Evolutionary conservation across 92 coral and sea anemone species (phyloP), one percentile per base, ranked within the genome.

Genomic region (Zoanthus sansibaricus): DNA sequence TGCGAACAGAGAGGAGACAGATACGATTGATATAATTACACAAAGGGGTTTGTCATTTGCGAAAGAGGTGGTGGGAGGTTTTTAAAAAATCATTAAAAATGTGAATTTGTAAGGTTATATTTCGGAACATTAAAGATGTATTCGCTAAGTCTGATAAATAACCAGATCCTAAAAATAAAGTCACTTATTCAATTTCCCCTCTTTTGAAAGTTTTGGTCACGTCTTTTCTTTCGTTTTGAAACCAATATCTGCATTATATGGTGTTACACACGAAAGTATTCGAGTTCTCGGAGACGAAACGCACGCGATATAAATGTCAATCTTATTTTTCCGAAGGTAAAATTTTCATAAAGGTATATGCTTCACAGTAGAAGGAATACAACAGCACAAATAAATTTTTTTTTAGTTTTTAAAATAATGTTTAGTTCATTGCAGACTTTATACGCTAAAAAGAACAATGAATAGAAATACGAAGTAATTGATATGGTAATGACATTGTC

Each of bases 211-310:
- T 11, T 17, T 45, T 6, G 66, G 56, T 59, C 32, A 56, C 55
- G 12, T 58, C 75, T 7, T 33, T n/a, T 59, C 1, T 62, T 17
- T 8, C 20, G 6, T 62, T 6, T 20, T 21, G 61, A 80, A 80
- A 80, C 44, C 2, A 49, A 47, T 64, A 45, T 17, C 21, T 7
- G 56, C 9, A 55, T 21, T 32, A 58, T 32, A 25, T 11, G 7
- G 11, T 0, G 16, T 64, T 46, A 52, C 45, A 45, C 85, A 80
- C 49, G 84, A 79, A 80, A 2, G 42, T 46, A 64, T 80, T 80
- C 85, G 64, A 66, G 85, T 67, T 80, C 75, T 45, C 56, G 45
- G 75, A 66, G 21, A 49, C 66, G 58, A 44, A n/a, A 25, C 18
- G 49, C 75, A 64, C 85, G 59, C 75, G 73, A 61, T 14, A 25